Base-by-base conservation (phyloP, 2,113 vertebrate genomes). In the Alethe diademata region DNA sequence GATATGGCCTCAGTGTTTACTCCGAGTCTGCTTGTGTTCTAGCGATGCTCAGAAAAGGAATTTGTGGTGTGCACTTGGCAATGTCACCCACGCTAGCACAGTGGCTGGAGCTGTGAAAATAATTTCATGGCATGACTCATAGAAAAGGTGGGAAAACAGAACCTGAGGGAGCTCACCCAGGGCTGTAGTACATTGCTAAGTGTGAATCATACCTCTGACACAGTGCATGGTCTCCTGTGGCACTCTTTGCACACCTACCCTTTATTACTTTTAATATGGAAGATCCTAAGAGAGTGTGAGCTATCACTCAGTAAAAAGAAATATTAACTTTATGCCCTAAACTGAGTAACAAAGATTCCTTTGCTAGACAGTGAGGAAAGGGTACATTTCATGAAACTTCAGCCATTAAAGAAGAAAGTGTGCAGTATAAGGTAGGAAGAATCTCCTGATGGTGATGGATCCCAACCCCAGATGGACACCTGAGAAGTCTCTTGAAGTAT, bases 101-200 rank as follows among this genome's bases (percentile, higher is more conserved):
- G 61, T 4, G 42, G 73, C 87, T 92, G 84, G 50, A 95, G 62
- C 50, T 90, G 90, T 70, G 93, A 89, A 78, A 84, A 93, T 70
- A 93, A 58, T 47, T 86, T 31, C 18, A 54, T 26, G 48, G 70
- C 66, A 73, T 87, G 92, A 95, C 64, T 92, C 88, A 93, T 0
- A 62, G 61, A 12, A 76, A 91, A 96, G 90, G 93, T 91, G 92
- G 51, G 71, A 86, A 92, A 90, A 90, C 35, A 69, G 80, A 70
- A 81, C 17, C 69, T 51, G 51, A 60, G 65, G 56, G 67, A 67
- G 50, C 31, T 92, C 70, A 54, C 19, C 43, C 81, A 50, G 91
- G 62, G 65, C 69, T 67, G 29, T 1, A 20, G 61, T 16, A 47
- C 53, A 42, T 11, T 38, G 40, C 76, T 33, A 35, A 61, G 69